Evolutionary conservation across 2,113 vertebrate species (phyloP).

Genomic region (Ahaetulla prasina): DNA sequence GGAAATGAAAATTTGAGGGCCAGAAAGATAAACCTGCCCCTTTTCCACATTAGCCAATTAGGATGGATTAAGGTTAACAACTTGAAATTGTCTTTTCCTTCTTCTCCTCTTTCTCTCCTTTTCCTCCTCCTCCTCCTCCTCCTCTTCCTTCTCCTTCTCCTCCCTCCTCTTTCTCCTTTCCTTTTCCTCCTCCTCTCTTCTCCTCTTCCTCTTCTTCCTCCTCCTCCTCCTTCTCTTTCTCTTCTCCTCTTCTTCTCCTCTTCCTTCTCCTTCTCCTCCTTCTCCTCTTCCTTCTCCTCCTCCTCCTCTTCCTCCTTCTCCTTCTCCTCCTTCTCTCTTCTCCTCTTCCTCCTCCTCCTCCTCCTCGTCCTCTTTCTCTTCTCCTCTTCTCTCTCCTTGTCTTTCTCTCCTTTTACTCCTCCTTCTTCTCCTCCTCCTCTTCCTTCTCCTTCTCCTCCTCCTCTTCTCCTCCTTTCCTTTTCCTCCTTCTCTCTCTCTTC

Average conservation of each 20-base stretch:
- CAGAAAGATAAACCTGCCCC: background rate
- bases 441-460: background rate
- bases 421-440: background rate
- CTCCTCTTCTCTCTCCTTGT: too few relatives aligned
- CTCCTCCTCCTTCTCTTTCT: background rate
- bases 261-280: background rate
- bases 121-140: conserved; percentile 23
- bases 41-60: background rate
- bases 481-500: conserved; percentile 8
- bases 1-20: background rate
- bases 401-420: background rate
- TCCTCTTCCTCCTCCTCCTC: too few relatives aligned
- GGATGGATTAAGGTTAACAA: background rate
- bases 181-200: conserved; percentile 7
- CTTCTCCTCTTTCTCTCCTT: conserved; percentile 5
- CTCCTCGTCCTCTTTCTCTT: conserved; percentile 11
- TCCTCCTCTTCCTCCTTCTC: too few relatives aligned
- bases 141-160: background rate
- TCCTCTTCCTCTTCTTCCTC: background rate
- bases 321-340: too few relatives aligned
- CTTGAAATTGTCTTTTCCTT: background rate
- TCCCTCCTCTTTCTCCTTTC: conserved; percentile 28
- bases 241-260: conserved; percentile 9
- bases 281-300: conserved; percentile 1
- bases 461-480: background rate